Percentiles rank a stretch among this genome's conserved stretches.
phyloP scores from a whole-genome alignment of 2,888 invertebrate species.

The Temnothorax unifasciatus region DNA sequence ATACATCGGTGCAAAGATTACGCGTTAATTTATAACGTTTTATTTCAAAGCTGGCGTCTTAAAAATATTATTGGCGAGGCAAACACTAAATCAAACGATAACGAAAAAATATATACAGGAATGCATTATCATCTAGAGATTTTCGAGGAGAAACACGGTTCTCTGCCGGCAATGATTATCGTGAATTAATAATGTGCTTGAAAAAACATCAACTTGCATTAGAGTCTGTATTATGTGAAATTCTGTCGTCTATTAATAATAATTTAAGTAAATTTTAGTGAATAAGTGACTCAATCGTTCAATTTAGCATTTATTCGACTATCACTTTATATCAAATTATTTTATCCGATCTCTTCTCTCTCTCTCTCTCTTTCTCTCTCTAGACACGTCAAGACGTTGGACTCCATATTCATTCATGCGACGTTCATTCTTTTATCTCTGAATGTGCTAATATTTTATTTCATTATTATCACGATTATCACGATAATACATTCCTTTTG shows the following conservation, averaged over 20 bases:
- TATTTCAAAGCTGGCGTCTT: conserved; percentile 2
- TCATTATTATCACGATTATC: too few species aligned
- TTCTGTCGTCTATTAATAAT: not conserved
- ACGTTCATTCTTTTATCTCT: not conserved
- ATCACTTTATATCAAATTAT: conserved; percentile 29
- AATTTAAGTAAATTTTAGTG: not conserved
- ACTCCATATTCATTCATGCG: not conserved
- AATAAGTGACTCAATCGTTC: not conserved
- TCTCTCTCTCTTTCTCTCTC: not conserved
- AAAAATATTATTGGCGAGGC: not conserved
- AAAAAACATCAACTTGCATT: conserved; percentile 40
- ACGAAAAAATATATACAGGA: not conserved
- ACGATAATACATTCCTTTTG: too few species aligned
- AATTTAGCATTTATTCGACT: not conserved
- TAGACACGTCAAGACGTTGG: not conserved
- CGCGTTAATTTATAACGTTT: not conserved
- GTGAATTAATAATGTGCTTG: conserved; percentile 5
- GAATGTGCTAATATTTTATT: not conserved
- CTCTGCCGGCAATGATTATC: not conserved
- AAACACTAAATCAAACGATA: not conserved
- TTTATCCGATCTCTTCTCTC: not conserved
- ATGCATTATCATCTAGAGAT: not conserved
- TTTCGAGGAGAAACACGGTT: not conserved
- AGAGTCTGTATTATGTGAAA: conserved; percentile 1
- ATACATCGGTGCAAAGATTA: not conserved